phyloP scores from a whole-genome alignment of 2,888 invertebrate genomes.

The Altica lythri region DNA sequence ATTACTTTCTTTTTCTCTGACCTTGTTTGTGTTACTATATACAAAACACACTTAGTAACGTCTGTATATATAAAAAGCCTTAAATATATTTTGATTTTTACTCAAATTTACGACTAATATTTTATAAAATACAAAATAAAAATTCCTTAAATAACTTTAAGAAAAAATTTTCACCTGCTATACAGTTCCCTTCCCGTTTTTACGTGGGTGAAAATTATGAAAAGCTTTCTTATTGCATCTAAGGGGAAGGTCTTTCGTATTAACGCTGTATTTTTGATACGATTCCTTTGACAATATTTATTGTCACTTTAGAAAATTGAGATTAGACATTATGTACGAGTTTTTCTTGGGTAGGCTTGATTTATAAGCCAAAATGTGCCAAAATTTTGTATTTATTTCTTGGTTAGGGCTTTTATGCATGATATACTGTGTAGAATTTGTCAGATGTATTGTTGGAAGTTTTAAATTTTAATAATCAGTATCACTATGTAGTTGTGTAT shows the following conservation, averaged over 20 bases:
- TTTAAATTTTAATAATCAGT: no score
- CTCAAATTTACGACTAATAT: no score
- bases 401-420: slow-evolving; percentile 17
- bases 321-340: slow-evolving; percentile 36
- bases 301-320: slow-evolving; percentile 38
- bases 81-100: no score
- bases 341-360: slow-evolving; percentile 29
- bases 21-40: no score
- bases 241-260: slow-evolving; percentile 19
- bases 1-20: no score
- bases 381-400: slow-evolving; percentile 25
- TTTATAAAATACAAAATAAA: no score
- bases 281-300: slow-evolving; percentile 36
- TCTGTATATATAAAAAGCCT: no score
- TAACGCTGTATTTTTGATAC: slow-evolving; percentile 34
- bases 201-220: slow-evolving; percentile 23
- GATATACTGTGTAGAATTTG: slow-evolving; percentile 18
- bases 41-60: no score
- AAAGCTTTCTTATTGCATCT: slow-evolving; percentile 24
- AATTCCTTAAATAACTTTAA: no score
- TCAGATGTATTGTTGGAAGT: no score
- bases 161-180: slow-evolving; percentile 11
- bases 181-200: slow-evolving; percentile 8
- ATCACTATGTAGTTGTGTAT: no score
- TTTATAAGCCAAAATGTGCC: slow-evolving; percentile 23